phyloP scores from a whole-genome alignment of 2,113 vertebrate species.

The Beaufortia kweichowensis region DNA sequence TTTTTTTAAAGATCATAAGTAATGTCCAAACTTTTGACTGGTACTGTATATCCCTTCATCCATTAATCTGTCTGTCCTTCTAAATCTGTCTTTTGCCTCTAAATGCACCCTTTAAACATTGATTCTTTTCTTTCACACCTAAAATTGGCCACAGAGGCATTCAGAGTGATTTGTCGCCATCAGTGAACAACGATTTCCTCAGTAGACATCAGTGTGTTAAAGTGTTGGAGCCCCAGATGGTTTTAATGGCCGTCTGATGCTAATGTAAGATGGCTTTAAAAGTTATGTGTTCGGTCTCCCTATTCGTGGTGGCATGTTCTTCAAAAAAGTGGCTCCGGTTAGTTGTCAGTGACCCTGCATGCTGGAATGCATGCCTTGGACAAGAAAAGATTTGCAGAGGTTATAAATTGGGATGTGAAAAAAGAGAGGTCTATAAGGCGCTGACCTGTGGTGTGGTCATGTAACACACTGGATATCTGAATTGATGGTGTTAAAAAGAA shows the following conservation, averaged over 20 bases:
- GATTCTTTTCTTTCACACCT: conserved; percentile 28
- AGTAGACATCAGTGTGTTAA: conserved; percentile 59
- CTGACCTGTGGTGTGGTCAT: neutral
- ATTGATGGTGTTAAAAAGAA: conserved; percentile 52
- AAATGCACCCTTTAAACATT: conserved; percentile 36
- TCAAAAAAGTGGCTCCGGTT: conserved; percentile 51
- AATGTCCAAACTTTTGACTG: too few species aligned
- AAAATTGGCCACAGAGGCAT: conserved; percentile 31
- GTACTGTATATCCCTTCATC: neutral
- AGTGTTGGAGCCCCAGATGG: conserved; percentile 63
- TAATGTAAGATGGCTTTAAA: conserved; percentile 59
- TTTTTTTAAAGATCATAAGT: too few species aligned
- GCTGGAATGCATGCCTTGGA: conserved; percentile 63
- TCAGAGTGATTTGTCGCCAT: conserved; percentile 54
- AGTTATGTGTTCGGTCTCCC: conserved; percentile 49
- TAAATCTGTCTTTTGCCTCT: neutral
- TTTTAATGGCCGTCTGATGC: conserved; percentile 63
- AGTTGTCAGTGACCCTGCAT: conserved; percentile 55
- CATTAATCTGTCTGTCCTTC: neutral
- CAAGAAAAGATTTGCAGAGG: conserved; percentile 51
- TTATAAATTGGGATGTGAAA: conserved; percentile 62
- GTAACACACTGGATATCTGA: conserved; percentile 44
- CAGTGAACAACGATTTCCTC: conserved; percentile 58
- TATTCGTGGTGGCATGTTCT: conserved; percentile 55
- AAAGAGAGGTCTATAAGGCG: conserved; percentile 53